Base-by-base conservation (phyloP, 2,797 vertebrate species). In the Poliocrania exsul region DNA sequence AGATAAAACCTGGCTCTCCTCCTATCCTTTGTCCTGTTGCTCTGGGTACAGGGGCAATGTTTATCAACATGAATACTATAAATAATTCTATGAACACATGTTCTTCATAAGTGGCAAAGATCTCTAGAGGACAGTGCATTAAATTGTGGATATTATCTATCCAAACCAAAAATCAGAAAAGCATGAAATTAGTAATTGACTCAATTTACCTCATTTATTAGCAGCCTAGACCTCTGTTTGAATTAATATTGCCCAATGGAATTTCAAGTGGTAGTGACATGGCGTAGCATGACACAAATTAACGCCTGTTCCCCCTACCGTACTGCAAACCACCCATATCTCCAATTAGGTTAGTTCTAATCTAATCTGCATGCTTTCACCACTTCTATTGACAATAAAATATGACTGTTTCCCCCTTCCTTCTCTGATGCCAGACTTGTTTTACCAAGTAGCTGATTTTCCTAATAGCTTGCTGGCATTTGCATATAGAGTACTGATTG, bases 141-240 rank as follows among this genome's bases (percentile, higher is more conserved):
- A 97, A 95, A 97, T 53, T 95, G 95, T 93, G 97, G 82, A 97
- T 97, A 96, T 97, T 97, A 97, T 97, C 97, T 97, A 96, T 91
- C 95, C 95, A 97, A 97, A 97, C 92, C 91, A 96, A 95, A 97
- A 97, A 97, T 98, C 97, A 97, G 96, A 97, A 98, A 97, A 97
- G 96, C 98, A 98, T 98, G 97, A 98, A 98, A 98, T 98, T 97
- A 97, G 93, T 96, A 97, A 98, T 97, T 98, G 98, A 97, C 95
- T 98, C 97, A 97, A 97, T 98, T 98, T 97, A 97, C 96, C 96
- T 97, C 95, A 95, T 98, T 98, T 98, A 97, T 97, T 97, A 97
- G 95, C 81, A 79, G 94, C 88, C 93, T 96, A 97, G 96, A 97
- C 94, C 92, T 97, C 97, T 97, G 97, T 95, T 98, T 96, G 95